Percentiles rank a stretch among this genome's conserved stretches.
These are phyloP conservation scores for Caretta caretta DNA, from an alignment of 2,113 vertebrate species.

Conservation along the genomic window DNA sequence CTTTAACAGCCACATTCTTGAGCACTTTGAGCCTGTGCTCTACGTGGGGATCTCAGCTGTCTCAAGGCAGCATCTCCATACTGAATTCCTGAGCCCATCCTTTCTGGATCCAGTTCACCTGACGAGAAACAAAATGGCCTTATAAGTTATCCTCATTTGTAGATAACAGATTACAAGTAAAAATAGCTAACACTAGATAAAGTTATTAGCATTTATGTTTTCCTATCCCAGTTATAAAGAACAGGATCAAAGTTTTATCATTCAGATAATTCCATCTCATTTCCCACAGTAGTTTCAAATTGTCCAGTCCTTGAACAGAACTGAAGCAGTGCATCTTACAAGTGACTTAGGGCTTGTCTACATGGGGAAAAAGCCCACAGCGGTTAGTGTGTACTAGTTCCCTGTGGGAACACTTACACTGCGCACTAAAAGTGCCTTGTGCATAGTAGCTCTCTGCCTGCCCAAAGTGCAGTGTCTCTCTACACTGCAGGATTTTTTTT, in stretches of 20 bases:
- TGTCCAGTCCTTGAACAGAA: not conserved
- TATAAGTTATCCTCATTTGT: not conserved
- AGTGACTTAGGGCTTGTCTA: not conserved
- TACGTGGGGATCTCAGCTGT: constrained; percentile 82
- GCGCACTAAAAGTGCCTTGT: not conserved
- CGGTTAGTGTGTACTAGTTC: not conserved
- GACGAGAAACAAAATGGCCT: constrained; percentile 35
- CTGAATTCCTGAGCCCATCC: constrained; percentile 86
- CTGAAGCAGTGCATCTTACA: not conserved
- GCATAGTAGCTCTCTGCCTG: not conserved
- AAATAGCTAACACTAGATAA: not conserved
- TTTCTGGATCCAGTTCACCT: constrained; percentile 86
- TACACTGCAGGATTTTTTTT: not conserved
- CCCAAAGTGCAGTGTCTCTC: not conserved
- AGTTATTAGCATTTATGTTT: not conserved
- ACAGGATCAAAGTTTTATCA: not conserved
- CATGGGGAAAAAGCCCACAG: not conserved
- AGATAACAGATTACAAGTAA: constrained; percentile 1
- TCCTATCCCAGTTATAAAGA: not conserved
- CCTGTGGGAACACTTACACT: not conserved
- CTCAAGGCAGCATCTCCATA: constrained; percentile 85
- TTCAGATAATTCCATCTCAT: not conserved
- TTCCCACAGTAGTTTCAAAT: not conserved
- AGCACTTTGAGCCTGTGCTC: constrained; percentile 78
- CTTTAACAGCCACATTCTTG: constrained; percentile 85